Evolutionary conservation across 2,113 vertebrate species (phyloP).

Genomic region (Mastomys natalensis): DNA sequence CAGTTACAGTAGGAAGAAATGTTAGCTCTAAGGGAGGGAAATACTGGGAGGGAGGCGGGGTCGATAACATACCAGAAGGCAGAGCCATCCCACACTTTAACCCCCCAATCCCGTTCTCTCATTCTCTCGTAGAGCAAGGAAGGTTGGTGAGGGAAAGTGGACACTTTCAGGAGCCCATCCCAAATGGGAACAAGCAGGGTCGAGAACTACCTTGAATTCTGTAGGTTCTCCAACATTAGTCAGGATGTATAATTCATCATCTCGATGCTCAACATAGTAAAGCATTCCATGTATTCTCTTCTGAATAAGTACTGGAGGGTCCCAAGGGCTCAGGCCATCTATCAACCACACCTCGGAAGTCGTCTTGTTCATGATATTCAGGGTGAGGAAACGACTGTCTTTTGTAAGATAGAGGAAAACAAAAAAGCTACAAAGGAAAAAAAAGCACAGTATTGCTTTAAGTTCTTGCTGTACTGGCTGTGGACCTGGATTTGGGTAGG

Average conservation of each 20-base stretch:
- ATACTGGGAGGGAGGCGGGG: conserved; percentile 26
- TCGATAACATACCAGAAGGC: background rate
- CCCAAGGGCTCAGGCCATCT: conserved; percentile 86
- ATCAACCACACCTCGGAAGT: conserved; percentile 95
- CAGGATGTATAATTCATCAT: conserved; percentile 91
- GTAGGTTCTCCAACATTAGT: conserved; percentile 91
- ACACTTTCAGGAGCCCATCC: background rate
- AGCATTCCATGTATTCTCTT: conserved; percentile 89
- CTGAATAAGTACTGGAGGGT: conserved; percentile 91
- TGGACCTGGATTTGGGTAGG: background rate
- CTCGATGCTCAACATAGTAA: conserved; percentile 95
- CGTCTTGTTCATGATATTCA: conserved; percentile 95
- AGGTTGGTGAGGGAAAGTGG: background rate
- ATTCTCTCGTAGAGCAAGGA: background rate
- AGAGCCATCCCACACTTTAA: background rate
- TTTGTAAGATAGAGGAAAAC: conserved; percentile 94
- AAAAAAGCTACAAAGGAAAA: conserved; percentile 89
- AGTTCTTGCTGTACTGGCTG: background rate
- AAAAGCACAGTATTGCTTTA: background rate
- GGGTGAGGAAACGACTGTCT: conserved; percentile 91
- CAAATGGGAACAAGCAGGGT: background rate
- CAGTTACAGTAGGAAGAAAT: background rate
- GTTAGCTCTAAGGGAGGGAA: conserved; percentile 6
- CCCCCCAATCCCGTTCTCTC: background rate
- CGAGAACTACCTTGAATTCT: conserved; percentile 91